phyloP scores from a whole-genome alignment of 2,797 vertebrate species.

The Danio kyathit region DNA sequence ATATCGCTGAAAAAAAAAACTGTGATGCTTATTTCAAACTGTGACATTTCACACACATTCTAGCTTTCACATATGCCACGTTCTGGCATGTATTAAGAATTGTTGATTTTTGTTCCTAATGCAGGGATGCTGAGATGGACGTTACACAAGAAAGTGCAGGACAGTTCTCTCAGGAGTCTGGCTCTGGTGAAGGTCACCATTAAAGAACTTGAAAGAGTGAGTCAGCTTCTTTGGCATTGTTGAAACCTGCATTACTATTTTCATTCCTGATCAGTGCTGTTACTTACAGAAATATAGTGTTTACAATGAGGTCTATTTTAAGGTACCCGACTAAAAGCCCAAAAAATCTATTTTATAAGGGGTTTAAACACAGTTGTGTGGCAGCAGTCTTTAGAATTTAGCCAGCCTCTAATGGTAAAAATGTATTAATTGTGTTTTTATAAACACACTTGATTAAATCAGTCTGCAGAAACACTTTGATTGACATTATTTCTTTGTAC shows the following conservation, averaged over 20 bases:
- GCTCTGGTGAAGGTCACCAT: constrained; percentile 86
- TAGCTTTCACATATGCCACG: too few species aligned
- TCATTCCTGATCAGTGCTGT: not conserved
- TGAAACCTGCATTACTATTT: not conserved
- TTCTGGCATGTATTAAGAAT: constrained; percentile 21
- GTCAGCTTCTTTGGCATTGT: constrained; percentile 20
- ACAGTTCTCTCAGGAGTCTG: constrained; percentile 82
- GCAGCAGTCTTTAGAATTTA: too few species aligned
- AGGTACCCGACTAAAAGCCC: too few species aligned
- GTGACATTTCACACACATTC: not conserved
- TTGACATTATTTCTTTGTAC: too few species aligned
- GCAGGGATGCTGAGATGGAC: constrained; percentile 96
- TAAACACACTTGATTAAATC: too few species aligned
- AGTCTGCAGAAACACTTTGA: too few species aligned
- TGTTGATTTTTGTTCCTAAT: constrained; percentile 46
- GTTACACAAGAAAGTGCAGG: constrained; percentile 90
- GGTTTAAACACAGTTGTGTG: too few species aligned
- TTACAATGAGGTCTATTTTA: not conserved
- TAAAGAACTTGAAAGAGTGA: constrained; percentile 91
- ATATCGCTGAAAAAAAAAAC: not conserved
- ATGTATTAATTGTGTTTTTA: too few species aligned
- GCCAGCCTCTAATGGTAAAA: too few species aligned
- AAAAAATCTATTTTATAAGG: too few species aligned
- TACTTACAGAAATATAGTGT: not conserved
- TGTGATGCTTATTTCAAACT: not conserved